Conservation (phyloP, 2,888 invertebrate species). For the Onthophagus sagittarius region DNA sequence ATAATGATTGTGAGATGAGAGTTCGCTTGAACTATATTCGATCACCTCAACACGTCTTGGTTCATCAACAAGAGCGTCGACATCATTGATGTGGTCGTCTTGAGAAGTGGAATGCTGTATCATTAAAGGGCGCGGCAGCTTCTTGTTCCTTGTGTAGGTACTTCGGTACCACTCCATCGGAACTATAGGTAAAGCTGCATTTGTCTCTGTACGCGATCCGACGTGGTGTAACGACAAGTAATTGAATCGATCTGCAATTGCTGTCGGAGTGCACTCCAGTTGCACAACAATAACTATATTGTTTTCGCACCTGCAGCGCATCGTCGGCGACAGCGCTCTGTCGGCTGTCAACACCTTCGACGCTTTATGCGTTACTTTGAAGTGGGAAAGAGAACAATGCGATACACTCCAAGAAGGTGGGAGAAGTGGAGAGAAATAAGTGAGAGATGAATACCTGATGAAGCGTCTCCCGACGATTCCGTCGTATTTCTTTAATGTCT, state of each 20-base stretch:
- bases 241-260: slow-evolving; percentile 11
- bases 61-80: neutral
- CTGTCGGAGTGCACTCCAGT: neutral
- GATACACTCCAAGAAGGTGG: neutral
- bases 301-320: slow-evolving; percentile 7
- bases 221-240: slow-evolving; percentile 9
- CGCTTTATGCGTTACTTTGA: neutral
- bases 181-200: neutral
- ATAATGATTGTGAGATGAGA: too few relatives aligned
- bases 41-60: neutral
- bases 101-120: neutral
- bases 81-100: neutral
- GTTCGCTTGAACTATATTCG: too few relatives aligned
- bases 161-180: neutral
- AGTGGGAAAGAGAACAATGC: neutral
- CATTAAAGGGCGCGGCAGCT: neutral
- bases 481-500: neutral
- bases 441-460: neutral
- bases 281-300: slow-evolving; percentile 11
- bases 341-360: neutral
- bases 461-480: neutral
- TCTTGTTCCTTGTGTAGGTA: neutral
- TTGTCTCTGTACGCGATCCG: neutral
- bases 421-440: neutral
- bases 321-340: neutral